Conservation (phyloP, 2,888 invertebrate genomes). For the Andrena bicolor region DNA sequence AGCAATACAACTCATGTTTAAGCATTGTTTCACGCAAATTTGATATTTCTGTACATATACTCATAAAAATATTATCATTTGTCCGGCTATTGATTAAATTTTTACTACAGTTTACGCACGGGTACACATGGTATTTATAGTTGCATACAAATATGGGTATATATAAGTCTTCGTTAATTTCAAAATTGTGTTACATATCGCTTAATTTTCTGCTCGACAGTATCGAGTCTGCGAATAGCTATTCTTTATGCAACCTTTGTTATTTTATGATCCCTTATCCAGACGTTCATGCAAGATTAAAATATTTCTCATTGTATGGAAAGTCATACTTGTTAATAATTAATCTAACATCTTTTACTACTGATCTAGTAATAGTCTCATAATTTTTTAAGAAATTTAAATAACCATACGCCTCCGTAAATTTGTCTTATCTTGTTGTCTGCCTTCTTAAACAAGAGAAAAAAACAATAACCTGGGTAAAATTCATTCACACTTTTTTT, state of each 20-base stretch:
- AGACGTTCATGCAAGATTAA: conserved; percentile 1
- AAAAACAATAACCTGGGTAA: background rate
- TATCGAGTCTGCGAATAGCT: background rate
- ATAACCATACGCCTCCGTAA: background rate
- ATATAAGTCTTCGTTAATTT: conserved; percentile 41
- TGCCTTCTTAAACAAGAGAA: background rate
- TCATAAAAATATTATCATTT: conserved; percentile 45
- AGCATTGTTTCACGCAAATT: conserved; percentile 36
- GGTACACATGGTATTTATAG: conserved; percentile 64
- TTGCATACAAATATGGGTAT: conserved; percentile 37
- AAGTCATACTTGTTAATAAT: conserved; percentile 1
- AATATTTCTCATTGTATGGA: background rate
- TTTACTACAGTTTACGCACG: conserved; percentile 36
- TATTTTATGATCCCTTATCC: conserved; percentile 4
- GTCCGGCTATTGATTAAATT: conserved; percentile 36
- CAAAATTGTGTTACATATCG: conserved; percentile 1
- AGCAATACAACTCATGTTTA: conserved; percentile 36
- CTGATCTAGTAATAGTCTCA: background rate
- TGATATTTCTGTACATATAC: conserved; percentile 32
- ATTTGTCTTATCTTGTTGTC: background rate
- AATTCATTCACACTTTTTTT: background rate
- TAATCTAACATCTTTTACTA: background rate
- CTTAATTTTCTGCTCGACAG: conserved; percentile 35
- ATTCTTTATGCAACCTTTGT: background rate
- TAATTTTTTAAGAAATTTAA: background rate